Evolutionary conservation across 2,113 vertebrate species (phyloP).

Genomic region (Nannospalax galili): DNA sequence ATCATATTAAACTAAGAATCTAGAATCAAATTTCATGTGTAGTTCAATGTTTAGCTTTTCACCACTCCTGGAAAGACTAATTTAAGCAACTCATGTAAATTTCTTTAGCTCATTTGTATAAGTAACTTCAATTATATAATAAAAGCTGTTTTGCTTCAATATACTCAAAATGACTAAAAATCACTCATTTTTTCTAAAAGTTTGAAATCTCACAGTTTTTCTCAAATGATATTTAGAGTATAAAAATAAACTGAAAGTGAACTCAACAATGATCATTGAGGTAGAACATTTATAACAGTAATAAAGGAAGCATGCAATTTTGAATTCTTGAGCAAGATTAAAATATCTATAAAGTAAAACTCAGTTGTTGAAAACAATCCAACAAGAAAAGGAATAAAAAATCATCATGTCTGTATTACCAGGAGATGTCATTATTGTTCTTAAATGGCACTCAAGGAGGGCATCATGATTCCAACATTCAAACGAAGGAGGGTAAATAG

Average conservation of each 20-base stretch:
- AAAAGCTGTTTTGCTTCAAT: constrained; percentile 53
- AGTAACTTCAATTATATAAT: constrained; percentile 77
- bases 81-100: constrained; percentile 67
- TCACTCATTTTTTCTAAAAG: constrained; percentile 49
- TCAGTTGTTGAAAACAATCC: neutral
- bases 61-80: constrained; percentile 66
- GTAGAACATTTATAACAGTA: neutral
- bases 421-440: neutral
- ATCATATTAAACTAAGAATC: constrained; percentile 44
- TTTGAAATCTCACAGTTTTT: constrained; percentile 44
- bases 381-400: neutral
- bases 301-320: constrained; percentile 11
- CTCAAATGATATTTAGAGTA: constrained; percentile 27
- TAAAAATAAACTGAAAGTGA: constrained; percentile 40
- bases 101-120: constrained; percentile 75
- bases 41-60: constrained; percentile 40
- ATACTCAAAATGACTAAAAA: constrained; percentile 30
- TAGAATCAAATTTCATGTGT: neutral
- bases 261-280: neutral
- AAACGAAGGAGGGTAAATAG: neutral
- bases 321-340: constrained; percentile 30
- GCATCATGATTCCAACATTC: neutral
- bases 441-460: neutral
- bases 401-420: neutral
- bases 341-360: constrained; percentile 6